Conservation (phyloP, 2,888 invertebrate genomes). For the Phaonia tiefii region DNA sequence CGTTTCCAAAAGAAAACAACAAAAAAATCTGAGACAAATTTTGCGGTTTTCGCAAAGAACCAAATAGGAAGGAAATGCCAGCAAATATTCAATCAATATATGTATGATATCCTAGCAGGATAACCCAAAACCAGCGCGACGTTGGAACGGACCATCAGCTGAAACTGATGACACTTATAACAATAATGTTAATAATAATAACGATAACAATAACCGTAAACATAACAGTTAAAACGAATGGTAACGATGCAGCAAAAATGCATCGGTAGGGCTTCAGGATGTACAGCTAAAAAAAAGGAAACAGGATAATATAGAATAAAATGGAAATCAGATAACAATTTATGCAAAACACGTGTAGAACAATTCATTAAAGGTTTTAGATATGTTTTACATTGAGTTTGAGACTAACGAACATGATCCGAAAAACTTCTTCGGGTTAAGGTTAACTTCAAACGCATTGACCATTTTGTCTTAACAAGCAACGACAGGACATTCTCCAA, state of each 20-base stretch:
- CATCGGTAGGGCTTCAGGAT: conserved; percentile 64
- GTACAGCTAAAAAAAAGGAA: conserved; percentile 9
- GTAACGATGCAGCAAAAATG: not conserved
- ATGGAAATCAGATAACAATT: too few species aligned
- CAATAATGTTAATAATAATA: conserved; percentile 8
- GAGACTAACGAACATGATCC: too few species aligned
- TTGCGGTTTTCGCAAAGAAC: conserved; percentile 19
- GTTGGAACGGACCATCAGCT: not conserved
- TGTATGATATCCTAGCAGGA: too few species aligned
- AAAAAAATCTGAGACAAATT: conserved; percentile 12
- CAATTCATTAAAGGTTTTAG: too few species aligned
- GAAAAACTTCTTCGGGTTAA: too few species aligned
- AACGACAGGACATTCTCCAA: too few species aligned
- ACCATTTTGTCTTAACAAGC: too few species aligned
- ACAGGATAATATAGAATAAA: not conserved
- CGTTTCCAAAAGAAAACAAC: too few species aligned
- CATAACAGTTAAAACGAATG: conserved; percentile 1
- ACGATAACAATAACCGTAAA: conserved; percentile 12
- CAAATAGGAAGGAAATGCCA: conserved; percentile 15
- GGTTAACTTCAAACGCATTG: too few species aligned
- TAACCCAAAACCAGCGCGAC: not conserved
- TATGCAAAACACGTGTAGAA: too few species aligned
- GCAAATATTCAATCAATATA: not conserved
- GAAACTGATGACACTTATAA: conserved; percentile 12
- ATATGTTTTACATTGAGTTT: too few species aligned